These are phyloP conservation scores for Hipparchia semele DNA, from an alignment of 2,888 invertebrate genomes.

Conservation along the genomic window DNA sequence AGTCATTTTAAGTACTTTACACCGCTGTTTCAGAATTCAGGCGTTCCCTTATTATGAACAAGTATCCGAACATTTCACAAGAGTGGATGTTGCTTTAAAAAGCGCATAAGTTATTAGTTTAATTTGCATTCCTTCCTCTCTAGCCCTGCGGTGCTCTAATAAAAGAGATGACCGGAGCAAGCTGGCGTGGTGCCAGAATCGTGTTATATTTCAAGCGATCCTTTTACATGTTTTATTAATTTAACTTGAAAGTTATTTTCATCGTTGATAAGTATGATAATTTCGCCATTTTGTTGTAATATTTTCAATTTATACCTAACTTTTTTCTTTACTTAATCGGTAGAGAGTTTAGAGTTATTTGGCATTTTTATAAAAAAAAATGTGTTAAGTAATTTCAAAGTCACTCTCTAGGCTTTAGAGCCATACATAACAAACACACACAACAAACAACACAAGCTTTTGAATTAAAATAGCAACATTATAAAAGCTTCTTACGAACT, in stretches of 20 bases:
- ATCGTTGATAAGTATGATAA: conserved; percentile 25
- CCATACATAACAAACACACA: not conserved
- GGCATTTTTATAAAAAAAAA: no score
- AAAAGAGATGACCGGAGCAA: conserved; percentile 59
- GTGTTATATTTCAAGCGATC: conserved; percentile 72
- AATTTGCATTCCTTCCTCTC: conserved; percentile 46
- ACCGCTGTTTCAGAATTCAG: not conserved
- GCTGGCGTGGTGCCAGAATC: conserved; percentile 63
- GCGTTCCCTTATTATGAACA: not conserved
- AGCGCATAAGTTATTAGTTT: conserved; percentile 35
- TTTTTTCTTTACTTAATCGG: no score
- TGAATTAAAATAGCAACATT: no score
- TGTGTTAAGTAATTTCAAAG: no score
- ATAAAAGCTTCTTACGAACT: no score
- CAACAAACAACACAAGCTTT: no score
- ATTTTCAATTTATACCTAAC: not conserved
- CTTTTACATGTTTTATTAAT: conserved; percentile 81
- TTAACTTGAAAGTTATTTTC: conserved; percentile 71
- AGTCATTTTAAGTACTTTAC: no score
- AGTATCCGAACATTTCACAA: not conserved
- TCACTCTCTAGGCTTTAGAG: no score
- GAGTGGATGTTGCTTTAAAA: conserved; percentile 8
- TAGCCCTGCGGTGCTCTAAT: conserved; percentile 42
- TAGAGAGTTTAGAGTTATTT: no score
- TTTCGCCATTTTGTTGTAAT: not conserved